phyloP scores from a whole-genome alignment of 2,113 vertebrate genomes.

The Nothocercus julius region DNA sequence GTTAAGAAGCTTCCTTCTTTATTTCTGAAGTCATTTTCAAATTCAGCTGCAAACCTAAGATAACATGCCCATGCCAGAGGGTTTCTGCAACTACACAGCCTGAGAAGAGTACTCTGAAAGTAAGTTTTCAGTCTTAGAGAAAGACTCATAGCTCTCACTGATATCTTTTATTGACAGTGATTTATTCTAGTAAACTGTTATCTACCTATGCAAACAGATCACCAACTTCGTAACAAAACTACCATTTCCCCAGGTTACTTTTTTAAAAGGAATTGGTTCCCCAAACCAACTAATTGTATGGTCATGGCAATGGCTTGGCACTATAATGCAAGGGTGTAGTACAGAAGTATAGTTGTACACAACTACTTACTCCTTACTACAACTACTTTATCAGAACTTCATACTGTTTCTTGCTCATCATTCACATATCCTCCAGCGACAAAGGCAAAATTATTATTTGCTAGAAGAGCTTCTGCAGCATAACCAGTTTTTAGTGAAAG shows the following conservation, averaged over 20 bases:
- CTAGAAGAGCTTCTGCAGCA: neutral
- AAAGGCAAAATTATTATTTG: neutral
- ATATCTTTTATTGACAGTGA: neutral
- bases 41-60: slow-evolving; percentile 24
- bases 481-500: neutral
- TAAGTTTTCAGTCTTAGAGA: neutral
- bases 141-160: neutral
- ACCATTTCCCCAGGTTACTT: neutral
- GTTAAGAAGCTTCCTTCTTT: neutral
- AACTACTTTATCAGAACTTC: neutral
- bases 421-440: neutral
- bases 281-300: neutral
- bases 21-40: neutral
- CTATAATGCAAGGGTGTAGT: neutral
- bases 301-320: neutral
- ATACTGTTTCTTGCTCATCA: neutral
- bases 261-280: neutral
- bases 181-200: neutral
- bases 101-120: neutral
- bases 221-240: neutral
- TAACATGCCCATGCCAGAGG: slow-evolving; percentile 15
- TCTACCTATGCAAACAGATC: neutral
- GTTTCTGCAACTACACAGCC: neutral
- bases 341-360: neutral
- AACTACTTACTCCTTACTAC: neutral